A percentile compares a stretch with the other conserved stretches of the same genome.
Evolutionary conservation across 1,140 invertebrate genomes (phyloP).

Genomic region (Musca domestica): DNA sequence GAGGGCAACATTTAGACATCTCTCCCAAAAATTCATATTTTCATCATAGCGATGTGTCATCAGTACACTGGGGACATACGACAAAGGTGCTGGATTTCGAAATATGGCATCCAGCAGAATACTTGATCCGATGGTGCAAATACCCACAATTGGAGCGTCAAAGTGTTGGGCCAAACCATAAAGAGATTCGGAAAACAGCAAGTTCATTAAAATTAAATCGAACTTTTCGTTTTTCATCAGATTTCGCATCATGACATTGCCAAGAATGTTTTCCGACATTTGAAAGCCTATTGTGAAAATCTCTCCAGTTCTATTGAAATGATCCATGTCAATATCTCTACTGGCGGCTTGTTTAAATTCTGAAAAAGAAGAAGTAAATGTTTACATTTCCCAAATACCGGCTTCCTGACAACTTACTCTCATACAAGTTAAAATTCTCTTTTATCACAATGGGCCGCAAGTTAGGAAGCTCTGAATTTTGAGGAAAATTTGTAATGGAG

Average conservation of each 20-base stretch:
- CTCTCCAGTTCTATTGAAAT: conserved; percentile 21
- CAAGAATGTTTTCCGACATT: conserved; percentile 25
- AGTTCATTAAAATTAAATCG: conserved; percentile 44
- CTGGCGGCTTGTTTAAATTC: background rate
- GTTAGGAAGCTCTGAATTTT: conserved; percentile 45
- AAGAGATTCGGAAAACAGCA: conserved; percentile 41
- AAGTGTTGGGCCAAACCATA: conserved; percentile 47
- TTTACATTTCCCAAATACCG: background rate
- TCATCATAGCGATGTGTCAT: conserved; percentile 33
- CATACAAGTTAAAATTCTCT: conserved; percentile 34
- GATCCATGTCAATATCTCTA: background rate
- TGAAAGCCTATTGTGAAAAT: background rate
- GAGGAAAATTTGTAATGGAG: conserved; percentile 65
- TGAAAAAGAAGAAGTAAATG: background rate
- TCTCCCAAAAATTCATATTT: background rate
- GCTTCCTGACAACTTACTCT: conserved; percentile 22
- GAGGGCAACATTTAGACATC: background rate
- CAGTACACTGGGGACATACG: conserved; percentile 49
- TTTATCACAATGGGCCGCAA: conserved; percentile 37
- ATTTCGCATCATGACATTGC: conserved; percentile 16
- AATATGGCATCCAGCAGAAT: conserved; percentile 41
- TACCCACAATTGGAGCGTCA: conserved; percentile 41
- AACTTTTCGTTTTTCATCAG: conserved; percentile 34
- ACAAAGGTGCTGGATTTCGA: conserved; percentile 42
- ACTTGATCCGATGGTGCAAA: conserved; percentile 42